Percentiles rank a stretch among this genome's conserved stretches.
Evolutionary conservation across 2,888 invertebrate genomes (phyloP).

Genomic region (Agonum fuliginosum): DNA sequence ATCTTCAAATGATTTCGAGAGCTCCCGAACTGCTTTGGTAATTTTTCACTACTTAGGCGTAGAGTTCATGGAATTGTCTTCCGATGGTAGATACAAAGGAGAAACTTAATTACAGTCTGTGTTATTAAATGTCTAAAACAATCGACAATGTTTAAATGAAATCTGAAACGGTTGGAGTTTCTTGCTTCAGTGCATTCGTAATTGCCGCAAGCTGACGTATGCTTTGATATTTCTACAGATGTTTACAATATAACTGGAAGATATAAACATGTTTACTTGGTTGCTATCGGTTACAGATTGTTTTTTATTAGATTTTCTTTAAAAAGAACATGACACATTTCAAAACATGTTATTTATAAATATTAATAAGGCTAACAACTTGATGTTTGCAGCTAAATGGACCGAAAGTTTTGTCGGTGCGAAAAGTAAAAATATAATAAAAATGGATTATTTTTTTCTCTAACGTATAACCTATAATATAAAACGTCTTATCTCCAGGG

Average conservation of each 20-base stretch:
- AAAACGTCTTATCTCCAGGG: not conserved
- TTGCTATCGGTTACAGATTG: not conserved
- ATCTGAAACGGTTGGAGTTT: conserved; percentile 28
- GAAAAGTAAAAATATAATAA: too few species aligned
- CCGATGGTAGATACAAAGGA: too few species aligned
- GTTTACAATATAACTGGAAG: not conserved
- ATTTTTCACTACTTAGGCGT: conserved; percentile 32
- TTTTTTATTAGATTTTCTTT: too few species aligned
- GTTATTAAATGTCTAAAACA: conserved; percentile 47
- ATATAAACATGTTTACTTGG: not conserved
- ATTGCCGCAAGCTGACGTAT: conserved; percentile 20
- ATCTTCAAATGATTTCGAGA: conserved; percentile 39
- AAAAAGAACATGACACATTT: too few species aligned
- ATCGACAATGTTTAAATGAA: conserved; percentile 48
- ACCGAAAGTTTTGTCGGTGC: too few species aligned
- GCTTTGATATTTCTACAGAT: conserved; percentile 30
- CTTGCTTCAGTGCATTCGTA: conserved; percentile 12
- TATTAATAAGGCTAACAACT: too few species aligned
- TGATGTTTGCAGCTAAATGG: too few species aligned
- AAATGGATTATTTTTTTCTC: too few species aligned
- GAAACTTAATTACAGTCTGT: conserved; percentile 45
- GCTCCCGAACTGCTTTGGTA: conserved; percentile 41
- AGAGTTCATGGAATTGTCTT: too few species aligned
- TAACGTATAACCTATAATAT: too few species aligned
- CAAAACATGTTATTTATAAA: too few species aligned